These are phyloP conservation scores for Oophaga pumilio DNA, from an alignment of 2,113 vertebrate species.

Conservation along the genomic window DNA sequence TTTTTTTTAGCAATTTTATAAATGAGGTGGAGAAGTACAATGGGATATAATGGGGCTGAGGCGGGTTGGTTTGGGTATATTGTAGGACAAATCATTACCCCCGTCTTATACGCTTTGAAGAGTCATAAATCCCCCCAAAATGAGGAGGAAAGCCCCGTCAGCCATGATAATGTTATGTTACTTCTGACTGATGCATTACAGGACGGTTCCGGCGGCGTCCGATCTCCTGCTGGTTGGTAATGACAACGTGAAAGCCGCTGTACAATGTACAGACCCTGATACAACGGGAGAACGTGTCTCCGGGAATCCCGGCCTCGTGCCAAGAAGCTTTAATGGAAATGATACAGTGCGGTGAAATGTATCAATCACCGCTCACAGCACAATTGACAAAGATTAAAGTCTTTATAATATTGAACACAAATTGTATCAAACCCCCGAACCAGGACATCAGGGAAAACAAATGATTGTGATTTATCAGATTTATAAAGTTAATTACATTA, in stretches of 20 bases:
- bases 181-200: not conserved
- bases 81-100: no score
- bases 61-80: no score
- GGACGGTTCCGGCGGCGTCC: not conserved
- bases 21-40: no score
- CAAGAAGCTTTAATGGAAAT: conserved; percentile 2
- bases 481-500: conserved; percentile 26
- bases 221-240: not conserved
- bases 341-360: not conserved
- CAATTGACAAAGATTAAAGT: conserved; percentile 31
- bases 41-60: no score
- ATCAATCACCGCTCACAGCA: conserved; percentile 26
- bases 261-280: not conserved
- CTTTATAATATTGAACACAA: conserved; percentile 29
- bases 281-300: not conserved
- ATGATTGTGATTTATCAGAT: conserved; percentile 8
- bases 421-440: conserved; percentile 5
- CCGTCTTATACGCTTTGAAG: no score
- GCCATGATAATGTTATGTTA: not conserved
- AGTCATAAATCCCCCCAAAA: no score
- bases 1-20: no score
- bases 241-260: not conserved
- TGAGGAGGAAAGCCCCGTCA: no score
- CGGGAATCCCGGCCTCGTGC: not conserved
- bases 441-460: not conserved